Percentiles rank a stretch among this genome's conserved stretches.
Conservation (phyloP, 1,140 invertebrate species). For the Dendrolimus punctatus region DNA sequence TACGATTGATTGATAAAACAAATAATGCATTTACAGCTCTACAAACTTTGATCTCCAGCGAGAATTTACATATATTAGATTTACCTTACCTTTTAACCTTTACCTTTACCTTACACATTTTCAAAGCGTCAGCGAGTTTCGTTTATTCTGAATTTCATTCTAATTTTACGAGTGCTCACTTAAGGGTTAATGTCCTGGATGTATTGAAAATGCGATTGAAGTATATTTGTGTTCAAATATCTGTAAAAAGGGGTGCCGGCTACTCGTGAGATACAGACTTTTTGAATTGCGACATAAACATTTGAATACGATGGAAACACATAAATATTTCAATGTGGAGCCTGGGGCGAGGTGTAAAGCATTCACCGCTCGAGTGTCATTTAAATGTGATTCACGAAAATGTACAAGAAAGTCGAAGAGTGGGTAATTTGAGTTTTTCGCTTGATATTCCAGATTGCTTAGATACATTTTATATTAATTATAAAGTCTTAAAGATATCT, state of each 20-base stretch:
- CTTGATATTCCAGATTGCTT: too few relatives aligned
- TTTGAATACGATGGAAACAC: conserved; percentile 23
- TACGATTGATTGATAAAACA: too few relatives aligned
- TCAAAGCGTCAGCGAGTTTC: too few relatives aligned
- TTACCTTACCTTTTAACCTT: too few relatives aligned
- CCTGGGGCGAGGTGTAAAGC: conserved; percentile 19
- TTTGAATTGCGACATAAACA: conserved; percentile 20
- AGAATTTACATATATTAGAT: too few relatives aligned
- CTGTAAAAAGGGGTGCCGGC: conserved; percentile 5
- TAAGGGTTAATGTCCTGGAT: neutral
- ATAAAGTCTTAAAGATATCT: too few relatives aligned
- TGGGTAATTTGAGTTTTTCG: too few relatives aligned
- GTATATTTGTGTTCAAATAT: conserved; percentile 5
- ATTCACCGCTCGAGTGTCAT: conserved; percentile 31
- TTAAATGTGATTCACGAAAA: conserved; percentile 34
- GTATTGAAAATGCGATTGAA: neutral
- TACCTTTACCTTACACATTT: too few relatives aligned
- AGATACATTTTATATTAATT: too few relatives aligned
- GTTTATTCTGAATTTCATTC: neutral
- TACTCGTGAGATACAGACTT: conserved; percentile 6
- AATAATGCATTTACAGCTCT: too few relatives aligned
- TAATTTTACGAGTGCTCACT: neutral
- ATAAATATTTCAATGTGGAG: conserved; percentile 31
- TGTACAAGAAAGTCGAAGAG: conserved; percentile 9
- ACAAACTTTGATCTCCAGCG: too few relatives aligned